Conservation (phyloP, 2,113 vertebrate genomes). For the Cyphomyrus plagiostoma region DNA sequence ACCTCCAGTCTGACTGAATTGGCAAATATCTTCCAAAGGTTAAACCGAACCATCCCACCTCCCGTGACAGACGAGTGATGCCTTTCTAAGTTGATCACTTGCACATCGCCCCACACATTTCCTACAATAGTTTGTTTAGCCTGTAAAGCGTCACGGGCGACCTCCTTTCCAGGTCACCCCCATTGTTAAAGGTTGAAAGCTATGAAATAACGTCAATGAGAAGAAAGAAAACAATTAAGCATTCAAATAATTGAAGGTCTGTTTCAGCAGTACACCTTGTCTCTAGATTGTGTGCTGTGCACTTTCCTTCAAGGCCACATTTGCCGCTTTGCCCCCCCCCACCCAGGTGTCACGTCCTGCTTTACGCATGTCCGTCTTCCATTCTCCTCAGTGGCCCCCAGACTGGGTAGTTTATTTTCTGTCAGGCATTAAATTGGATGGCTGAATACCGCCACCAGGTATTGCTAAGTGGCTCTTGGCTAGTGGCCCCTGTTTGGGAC, state of each 20-base stretch:
- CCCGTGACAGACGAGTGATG: neutral
- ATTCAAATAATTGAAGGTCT: neutral
- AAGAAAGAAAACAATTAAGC: neutral
- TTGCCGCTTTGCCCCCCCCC: neutral
- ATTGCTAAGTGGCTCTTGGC: neutral
- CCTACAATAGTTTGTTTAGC: neutral
- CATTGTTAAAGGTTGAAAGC: neutral
- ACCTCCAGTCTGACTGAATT: neutral
- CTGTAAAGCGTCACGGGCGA: neutral
- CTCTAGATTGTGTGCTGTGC: neutral
- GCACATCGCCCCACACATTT: neutral
- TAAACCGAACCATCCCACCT: neutral
- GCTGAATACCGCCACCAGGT: conserved; percentile 10
- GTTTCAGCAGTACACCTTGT: neutral
- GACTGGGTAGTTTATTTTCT: conserved; percentile 14
- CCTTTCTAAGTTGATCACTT: neutral
- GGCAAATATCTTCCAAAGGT: neutral
- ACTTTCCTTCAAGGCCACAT: neutral
- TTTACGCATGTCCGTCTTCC: neutral
- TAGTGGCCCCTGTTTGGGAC: neutral
- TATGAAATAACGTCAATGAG: neutral
- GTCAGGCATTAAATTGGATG: conserved; percentile 6
- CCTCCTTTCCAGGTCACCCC: neutral
- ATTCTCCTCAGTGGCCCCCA: neutral
- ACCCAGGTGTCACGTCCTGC: neutral